Percentiles rank a stretch among this genome's conserved stretches.
Conservation (phyloP, 2,797 vertebrate species). For the Peromyscus nudipes region DNA sequence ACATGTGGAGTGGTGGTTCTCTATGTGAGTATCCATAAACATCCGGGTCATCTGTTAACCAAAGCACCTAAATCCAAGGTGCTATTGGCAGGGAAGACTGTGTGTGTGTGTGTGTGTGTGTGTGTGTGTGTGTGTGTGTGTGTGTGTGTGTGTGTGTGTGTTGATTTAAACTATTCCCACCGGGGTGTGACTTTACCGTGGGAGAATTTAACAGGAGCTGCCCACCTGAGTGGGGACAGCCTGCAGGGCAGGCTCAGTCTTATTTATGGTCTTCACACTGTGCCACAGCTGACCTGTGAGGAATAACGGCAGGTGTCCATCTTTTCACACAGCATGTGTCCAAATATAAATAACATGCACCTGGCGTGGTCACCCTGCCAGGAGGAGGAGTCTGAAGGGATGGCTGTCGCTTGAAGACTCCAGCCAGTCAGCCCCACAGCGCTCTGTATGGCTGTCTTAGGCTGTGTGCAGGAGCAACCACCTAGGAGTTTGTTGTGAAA, state of each 20-base stretch:
- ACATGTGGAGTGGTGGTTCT: neutral
- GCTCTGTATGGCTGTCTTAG: neutral
- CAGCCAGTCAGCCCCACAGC: neutral
- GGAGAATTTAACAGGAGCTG: neutral
- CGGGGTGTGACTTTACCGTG: neutral
- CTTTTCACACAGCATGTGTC: neutral
- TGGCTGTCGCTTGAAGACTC: rapidly evolving
- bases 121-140: neutral
- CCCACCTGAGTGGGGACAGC: neutral
- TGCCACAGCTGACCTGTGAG: rapidly evolving
- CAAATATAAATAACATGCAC: constrained; percentile 26
- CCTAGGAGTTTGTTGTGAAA: rapidly evolving
- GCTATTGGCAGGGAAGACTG: neutral
- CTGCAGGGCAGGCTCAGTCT: neutral
- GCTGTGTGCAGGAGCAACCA: rapidly evolving
- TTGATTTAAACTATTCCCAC: neutral
- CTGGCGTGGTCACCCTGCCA: rapidly evolving
- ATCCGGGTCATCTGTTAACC: constrained; percentile 3
- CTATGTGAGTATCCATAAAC: neutral
- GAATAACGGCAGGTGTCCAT: neutral
- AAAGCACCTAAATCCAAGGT: neutral
- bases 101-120: neutral
- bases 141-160: neutral
- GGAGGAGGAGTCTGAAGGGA: rapidly evolving
- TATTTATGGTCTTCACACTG: constrained; percentile 44